Evolutionary conservation across 2,888 invertebrate species (phyloP), one percentile per base, ranked within the genome.

Genomic region (Maniola hyperantus): DNA sequence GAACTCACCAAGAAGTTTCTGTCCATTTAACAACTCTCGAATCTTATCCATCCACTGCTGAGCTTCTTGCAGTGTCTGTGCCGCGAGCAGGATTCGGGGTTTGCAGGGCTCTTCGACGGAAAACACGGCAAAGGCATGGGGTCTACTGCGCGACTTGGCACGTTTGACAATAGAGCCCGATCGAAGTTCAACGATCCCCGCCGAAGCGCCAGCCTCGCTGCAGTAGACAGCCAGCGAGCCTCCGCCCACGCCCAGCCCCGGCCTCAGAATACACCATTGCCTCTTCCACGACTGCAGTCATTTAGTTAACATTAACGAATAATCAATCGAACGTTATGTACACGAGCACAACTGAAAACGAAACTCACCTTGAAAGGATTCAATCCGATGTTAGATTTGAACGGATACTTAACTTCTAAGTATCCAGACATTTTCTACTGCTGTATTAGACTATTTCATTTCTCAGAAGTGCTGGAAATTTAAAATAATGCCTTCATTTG

Each of bases 41-140:
- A 95, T 93, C 70, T 93, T 94, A 11, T 93, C 90, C 94, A 96
- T 96, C 96, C 96, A 96, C 60, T 90, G 79, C 76, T 96, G 95
- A 6, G 94, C 93, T 69, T 96, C 95, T 20, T 93, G 93, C 71
- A 95, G 94, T 0, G 94, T 94, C 64, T 83, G 90, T 0, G 95
- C 95, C 0, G 95, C 94, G 67, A 96, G 88, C 70, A 95, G 94
- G 15, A 96, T 83, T 13, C 95, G 85, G 0, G 95, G 94, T 76
- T 95, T 95, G 63, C 93, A 89, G 48, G 93, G 93, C 61, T 93
- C 90, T 13, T 90, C 92, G 0, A 89, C 78, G 7, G 94, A 89
- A 77, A 95, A 95, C 68, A 96, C 93, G 4, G 95, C 95, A 78
- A 96, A 96, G 11, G 95, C 95, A 77, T 94, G 94, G 42, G 93